phyloP scores from a whole-genome alignment of 2,797 vertebrate species.

The Enteromius argenteus region DNA sequence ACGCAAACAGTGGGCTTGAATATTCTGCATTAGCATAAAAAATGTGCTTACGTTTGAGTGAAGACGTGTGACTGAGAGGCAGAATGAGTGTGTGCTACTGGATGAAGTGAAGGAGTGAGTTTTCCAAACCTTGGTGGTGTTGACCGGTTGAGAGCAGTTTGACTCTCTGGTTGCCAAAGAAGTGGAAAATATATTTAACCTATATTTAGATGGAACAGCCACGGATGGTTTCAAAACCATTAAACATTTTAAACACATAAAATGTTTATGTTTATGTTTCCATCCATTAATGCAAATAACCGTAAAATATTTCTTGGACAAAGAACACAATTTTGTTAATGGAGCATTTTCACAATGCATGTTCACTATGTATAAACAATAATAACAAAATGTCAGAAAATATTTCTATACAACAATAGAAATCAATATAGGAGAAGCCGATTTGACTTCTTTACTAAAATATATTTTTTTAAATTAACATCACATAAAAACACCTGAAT shows the following conservation, averaged over 20 bases:
- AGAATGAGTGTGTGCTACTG: constrained; percentile 47
- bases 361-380: background rate
- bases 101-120: constrained; percentile 41
- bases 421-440: background rate
- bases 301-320: background rate
- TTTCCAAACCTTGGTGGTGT: constrained; percentile 24
- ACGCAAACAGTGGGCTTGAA: background rate
- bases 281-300: background rate
- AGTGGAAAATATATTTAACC: constrained; percentile 63
- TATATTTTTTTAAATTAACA: background rate
- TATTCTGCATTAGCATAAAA: background rate
- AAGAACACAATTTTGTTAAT: background rate
- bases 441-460: background rate
- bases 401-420: background rate
- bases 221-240: constrained; percentile 25
- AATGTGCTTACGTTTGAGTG: background rate
- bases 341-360: background rate
- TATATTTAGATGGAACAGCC: constrained; percentile 73
- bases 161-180: constrained; percentile 67
- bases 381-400: background rate
- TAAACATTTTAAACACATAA: too few relatives aligned
- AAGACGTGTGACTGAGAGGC: background rate
- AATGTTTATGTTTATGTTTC: background rate
- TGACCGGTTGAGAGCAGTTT: constrained; percentile 54
- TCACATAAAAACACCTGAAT: background rate